Evolutionary conservation across 2,113 vertebrate species (phyloP).

Genomic region (Rissa tridactyla): DNA sequence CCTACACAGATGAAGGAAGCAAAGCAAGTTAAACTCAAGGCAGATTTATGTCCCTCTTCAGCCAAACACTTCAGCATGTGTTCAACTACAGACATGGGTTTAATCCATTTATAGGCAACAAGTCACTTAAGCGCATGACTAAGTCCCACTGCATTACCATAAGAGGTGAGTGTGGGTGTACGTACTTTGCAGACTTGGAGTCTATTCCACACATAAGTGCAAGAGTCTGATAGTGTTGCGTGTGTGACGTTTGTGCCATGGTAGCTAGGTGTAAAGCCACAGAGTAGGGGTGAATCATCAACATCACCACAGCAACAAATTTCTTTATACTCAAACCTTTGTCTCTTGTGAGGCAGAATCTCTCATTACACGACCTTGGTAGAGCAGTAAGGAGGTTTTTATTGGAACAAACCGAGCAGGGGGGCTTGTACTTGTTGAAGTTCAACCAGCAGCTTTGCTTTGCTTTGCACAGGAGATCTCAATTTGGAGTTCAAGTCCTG

Average conservation of each 20-base stretch:
- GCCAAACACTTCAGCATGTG: not conserved
- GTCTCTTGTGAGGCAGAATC: not conserved
- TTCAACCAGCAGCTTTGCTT: not conserved
- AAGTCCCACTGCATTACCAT: not conserved
- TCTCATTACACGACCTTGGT: not conserved
- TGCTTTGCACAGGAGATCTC: not conserved
- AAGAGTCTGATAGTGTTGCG: not conserved
- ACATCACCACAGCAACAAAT: conserved; percentile 29
- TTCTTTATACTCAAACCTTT: not conserved
- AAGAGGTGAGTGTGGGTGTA: not conserved
- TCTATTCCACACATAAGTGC: not conserved
- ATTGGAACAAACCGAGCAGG: not conserved
- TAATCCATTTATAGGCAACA: not conserved
- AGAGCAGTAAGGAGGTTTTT: not conserved
- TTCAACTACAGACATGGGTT: not conserved
- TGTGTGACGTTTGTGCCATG: not conserved
- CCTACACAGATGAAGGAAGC: not conserved
- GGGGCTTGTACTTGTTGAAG: not conserved
- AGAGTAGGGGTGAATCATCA: conserved; percentile 16
- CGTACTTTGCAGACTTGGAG: not conserved
- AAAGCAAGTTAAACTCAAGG: not conserved
- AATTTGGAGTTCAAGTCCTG: not conserved
- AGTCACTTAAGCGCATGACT: not conserved
- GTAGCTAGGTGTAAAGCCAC: not conserved
- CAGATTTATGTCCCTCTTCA: not conserved